These are phyloP conservation scores for Hypomesus transpacificus DNA, from an alignment of 2,113 vertebrate species.

Conservation along the genomic window DNA sequence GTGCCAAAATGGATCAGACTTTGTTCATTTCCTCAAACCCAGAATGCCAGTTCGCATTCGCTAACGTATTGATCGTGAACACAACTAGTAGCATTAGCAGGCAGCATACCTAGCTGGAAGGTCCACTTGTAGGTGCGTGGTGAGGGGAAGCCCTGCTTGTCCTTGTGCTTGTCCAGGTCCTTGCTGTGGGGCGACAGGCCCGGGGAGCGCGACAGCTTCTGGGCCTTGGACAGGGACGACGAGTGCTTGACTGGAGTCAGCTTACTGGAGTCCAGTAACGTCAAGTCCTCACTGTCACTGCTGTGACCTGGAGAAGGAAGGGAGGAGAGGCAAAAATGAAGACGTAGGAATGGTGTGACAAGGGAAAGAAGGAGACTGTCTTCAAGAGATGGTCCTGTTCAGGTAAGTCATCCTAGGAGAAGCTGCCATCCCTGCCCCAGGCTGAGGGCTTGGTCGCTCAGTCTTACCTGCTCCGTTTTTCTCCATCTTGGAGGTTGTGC, in stretches of 20 bases:
- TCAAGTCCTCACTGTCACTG: conserved; percentile 93
- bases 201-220: conserved; percentile 72
- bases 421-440: neutral
- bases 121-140: conserved; percentile 94
- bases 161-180: conserved; percentile 82
- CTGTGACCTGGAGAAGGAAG: conserved; percentile 79
- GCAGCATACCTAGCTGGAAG: conserved; percentile 87
- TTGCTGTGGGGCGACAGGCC: conserved; percentile 78
- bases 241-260: conserved; percentile 75
- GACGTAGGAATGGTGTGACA: neutral
- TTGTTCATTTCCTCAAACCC: too few species aligned
- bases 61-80: too few species aligned
- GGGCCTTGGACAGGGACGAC: neutral
- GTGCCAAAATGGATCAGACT: too few species aligned
- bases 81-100: too few species aligned
- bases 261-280: conserved; percentile 79
- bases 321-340: neutral
- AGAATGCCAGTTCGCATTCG: too few species aligned
- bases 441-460: neutral
- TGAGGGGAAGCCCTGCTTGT: conserved; percentile 82
- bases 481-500: conserved; percentile 78
- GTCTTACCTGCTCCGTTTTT: conserved; percentile 88
- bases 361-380: neutral
- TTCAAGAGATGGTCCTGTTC: too few species aligned
- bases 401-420: too few species aligned